Evolutionary conservation across 2,113 vertebrate genomes (phyloP).

Genomic region (Talpa occidentalis): DNA sequence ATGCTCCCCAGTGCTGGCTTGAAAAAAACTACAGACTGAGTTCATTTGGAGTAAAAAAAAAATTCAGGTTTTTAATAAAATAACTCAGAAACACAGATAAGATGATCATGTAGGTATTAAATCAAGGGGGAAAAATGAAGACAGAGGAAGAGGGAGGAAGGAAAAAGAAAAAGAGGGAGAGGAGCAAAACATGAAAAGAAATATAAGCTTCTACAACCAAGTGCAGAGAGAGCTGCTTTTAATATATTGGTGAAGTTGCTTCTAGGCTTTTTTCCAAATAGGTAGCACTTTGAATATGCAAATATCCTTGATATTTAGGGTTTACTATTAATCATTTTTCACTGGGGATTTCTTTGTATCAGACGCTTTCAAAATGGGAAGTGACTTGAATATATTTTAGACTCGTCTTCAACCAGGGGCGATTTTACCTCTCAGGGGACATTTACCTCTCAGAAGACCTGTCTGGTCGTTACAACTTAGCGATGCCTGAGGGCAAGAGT

Average conservation of each 20-base stretch:
- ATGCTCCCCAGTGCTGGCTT: background rate
- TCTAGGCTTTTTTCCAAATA: conserved; percentile 3
- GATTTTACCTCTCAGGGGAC: background rate
- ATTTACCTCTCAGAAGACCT: background rate
- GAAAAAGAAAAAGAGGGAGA: background rate
- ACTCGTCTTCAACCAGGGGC: background rate
- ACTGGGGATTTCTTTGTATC: background rate
- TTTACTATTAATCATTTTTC: conserved; percentile 30
- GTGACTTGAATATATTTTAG: background rate
- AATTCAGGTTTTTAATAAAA: background rate
- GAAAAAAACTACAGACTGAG: background rate
- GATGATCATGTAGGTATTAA: background rate
- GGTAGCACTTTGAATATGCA: conserved; percentile 39
- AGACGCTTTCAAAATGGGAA: conserved; percentile 44
- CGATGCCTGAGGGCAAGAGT: background rate
- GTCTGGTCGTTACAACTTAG: background rate
- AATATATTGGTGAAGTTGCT: background rate
- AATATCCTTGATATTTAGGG: background rate
- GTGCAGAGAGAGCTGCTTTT: background rate
- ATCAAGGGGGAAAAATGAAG: background rate
- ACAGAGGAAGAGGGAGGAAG: background rate
- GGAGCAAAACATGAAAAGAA: background rate
- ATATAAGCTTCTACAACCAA: background rate
- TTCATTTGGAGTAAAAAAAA: background rate
- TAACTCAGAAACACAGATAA: background rate